Conservation (phyloP, 2,888 invertebrate species). For the Scaptomyza parva region DNA sequence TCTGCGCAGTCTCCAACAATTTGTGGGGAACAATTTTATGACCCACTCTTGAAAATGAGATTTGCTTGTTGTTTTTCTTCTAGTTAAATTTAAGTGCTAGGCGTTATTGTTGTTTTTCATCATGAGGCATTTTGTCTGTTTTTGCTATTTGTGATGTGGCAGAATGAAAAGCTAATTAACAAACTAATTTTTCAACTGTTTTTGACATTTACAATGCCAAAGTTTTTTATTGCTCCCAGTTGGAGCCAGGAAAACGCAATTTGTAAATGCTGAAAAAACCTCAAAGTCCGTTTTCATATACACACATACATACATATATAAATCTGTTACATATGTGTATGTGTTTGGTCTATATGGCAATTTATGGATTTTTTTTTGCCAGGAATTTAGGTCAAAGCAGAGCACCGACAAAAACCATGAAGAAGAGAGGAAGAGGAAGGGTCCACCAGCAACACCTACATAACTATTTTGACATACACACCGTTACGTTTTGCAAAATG, state of each 20-base stretch:
- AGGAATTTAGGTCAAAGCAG: constrained; percentile 62
- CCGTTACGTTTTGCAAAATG: constrained; percentile 25
- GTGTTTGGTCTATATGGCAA: constrained; percentile 13
- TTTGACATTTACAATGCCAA: constrained; percentile 72
- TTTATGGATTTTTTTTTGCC: constrained; percentile 51
- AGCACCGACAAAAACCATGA: constrained; percentile 10
- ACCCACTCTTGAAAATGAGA: constrained; percentile 4
- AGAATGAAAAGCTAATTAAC: constrained; percentile 78
- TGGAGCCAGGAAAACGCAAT: constrained; percentile 46
- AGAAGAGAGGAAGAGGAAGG: constrained; percentile 1
- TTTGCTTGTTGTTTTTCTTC: constrained; percentile 17
- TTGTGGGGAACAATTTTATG: not conserved
- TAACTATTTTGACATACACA: constrained; percentile 6
- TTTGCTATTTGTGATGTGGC: constrained; percentile 56
- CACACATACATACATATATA: constrained; percentile 3
- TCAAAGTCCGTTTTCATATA: constrained; percentile 9
- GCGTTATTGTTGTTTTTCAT: constrained; percentile 22
- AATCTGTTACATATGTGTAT: constrained; percentile 3
- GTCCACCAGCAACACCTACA: constrained; percentile 18
- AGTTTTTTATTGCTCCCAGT: constrained; percentile 60
- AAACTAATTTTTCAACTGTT: constrained; percentile 77
- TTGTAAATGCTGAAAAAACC: constrained; percentile 23
- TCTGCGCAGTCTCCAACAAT: constrained; percentile 51
- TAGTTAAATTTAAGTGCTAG: constrained; percentile 38
- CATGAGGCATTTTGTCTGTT: constrained; percentile 51